Conservation (phyloP, 2,888 invertebrate genomes). For the Baronia brevicornis region DNA sequence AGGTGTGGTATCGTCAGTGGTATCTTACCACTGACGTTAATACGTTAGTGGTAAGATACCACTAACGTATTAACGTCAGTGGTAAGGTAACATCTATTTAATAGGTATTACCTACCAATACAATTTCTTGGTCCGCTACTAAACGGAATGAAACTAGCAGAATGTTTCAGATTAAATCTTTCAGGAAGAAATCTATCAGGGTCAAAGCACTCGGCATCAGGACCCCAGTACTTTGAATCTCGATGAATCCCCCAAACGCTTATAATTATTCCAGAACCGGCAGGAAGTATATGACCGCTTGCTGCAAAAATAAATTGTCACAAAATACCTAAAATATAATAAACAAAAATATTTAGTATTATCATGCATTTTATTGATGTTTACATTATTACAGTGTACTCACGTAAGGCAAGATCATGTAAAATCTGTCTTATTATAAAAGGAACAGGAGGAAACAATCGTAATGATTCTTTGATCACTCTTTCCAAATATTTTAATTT, state of each 20-base stretch:
- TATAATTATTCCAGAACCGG: slow-evolving; percentile 61
- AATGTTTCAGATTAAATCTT: slow-evolving; percentile 44
- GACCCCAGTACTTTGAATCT: slow-evolving; percentile 75
- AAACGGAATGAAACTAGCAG: slow-evolving; percentile 68
- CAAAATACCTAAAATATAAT: no score
- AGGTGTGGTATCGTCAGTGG: no score
- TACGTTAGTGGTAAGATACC: no score
- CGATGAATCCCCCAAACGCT: slow-evolving; percentile 70
- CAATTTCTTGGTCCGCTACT: slow-evolving; percentile 72
- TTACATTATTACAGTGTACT: slow-evolving; percentile 27
- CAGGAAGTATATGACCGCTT: slow-evolving; percentile 54
- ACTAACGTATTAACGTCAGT: no score
- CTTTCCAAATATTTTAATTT: slow-evolving; percentile 52
- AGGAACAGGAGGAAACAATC: slow-evolving; percentile 60
- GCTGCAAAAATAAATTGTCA: slow-evolving; percentile 29
- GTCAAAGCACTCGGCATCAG: slow-evolving; percentile 76
- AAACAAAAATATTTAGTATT: no score
- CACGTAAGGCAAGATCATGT: slow-evolving; percentile 52
- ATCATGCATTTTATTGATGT: no score
- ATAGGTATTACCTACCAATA: slow-evolving; percentile 66
- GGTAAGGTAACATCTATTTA: no score
- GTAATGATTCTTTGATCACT: slow-evolving; percentile 55
- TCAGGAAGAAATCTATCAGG: slow-evolving; percentile 78
- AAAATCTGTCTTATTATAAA: slow-evolving; percentile 57
- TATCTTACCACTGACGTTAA: neutral